phyloP scores from a whole-genome alignment of 2,113 vertebrate genomes.

The Corythoichthys haematopterus region DNA sequence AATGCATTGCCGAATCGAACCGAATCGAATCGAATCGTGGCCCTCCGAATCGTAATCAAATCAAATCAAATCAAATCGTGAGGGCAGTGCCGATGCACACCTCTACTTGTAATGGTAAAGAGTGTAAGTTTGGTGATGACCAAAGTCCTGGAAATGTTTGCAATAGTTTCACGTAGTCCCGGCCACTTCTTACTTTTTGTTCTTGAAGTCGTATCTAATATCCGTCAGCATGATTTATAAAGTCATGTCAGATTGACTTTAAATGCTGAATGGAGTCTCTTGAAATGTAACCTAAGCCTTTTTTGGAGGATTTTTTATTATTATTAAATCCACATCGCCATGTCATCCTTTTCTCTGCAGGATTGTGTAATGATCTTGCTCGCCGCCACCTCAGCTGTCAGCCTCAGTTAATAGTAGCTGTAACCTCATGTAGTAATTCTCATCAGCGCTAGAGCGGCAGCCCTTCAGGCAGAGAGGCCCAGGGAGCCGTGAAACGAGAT shows the following conservation, averaged over 20 bases:
- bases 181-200: neutral
- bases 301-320: neutral
- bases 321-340: slow-evolving; percentile 1
- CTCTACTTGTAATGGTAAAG: neutral
- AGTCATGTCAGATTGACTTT: neutral
- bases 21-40: too few species aligned
- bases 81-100: too few species aligned
- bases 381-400: slow-evolving; percentile 24
- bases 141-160: neutral
- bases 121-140: neutral
- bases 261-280: neutral
- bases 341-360: slow-evolving; percentile 16
- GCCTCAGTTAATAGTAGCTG: slow-evolving; percentile 31
- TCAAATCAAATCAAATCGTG: too few species aligned
- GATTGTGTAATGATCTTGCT: slow-evolving; percentile 12
- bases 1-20: too few species aligned
- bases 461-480: slow-evolving; percentile 20
- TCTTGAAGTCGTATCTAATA: neutral
- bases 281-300: slow-evolving; percentile 1
- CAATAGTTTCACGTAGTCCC: neutral
- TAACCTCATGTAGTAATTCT: slow-evolving; percentile 29
- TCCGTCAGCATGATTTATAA: neutral
- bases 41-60: too few species aligned
- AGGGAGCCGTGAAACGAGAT: slow-evolving; percentile 40
- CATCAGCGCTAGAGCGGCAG: slow-evolving; percentile 11